Evolutionary conservation across 2,888 invertebrate species (phyloP), one percentile per base, ranked within the genome.

Genomic region (Nineta flava): DNA sequence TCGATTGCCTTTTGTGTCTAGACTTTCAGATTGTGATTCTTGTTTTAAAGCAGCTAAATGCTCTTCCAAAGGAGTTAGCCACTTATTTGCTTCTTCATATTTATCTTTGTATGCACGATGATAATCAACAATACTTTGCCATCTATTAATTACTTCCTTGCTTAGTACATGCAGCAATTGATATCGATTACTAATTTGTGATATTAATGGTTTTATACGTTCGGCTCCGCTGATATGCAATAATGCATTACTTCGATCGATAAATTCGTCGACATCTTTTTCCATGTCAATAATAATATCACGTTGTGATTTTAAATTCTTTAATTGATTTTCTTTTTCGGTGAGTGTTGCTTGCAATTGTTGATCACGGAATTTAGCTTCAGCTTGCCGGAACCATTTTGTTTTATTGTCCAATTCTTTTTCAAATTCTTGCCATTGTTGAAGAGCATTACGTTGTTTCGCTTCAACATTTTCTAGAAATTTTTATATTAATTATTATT

Each of bases 371-470:
- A 94, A 86, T 50, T 83, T 79, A 9, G 80, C 75, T 70, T 95
- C 94, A 63, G 83, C 81, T 26, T 77, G 73, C 59, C 87, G 83
- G 55, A 94, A 81, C 94, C 94, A 94, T 57, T 82, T 82, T 10
- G 84, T 84, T 32, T 91, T 77, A 19, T 76, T 74, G 55, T 92
- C 88, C 42, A 91, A 73, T 31, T 81, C 79, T 43, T 76, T 74
- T 62, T 95, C 94, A 65, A 93, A 95, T 52, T 82, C 81, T 56
- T 82, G 76, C 95, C 95, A 95, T 62, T 86, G 85, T 47, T 79
- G 75, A 2, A 90, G 66, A 0, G 84, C 79, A 52, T 78, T 75
- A 54, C 82, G 80, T 51, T 91, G 78, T 60, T 85, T 87, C 21
- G 77, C 76, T 60, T 83, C 80, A 7, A 82, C 78, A 26, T 75